phyloP scores from a whole-genome alignment of 92 coral and sea anemone genomes.

The Epizoanthus rinbou region DNA sequence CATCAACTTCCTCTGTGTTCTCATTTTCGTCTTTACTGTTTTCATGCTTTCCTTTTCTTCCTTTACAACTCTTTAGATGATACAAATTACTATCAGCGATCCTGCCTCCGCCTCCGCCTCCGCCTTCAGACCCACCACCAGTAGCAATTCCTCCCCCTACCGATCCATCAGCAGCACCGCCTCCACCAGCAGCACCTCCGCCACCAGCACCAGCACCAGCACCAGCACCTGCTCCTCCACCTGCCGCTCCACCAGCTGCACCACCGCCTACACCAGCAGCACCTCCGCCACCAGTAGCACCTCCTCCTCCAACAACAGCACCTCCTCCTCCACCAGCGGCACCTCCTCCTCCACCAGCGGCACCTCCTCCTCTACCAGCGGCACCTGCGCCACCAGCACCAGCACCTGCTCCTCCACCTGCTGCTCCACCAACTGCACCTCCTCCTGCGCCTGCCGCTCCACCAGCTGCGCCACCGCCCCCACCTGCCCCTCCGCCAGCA shows the following conservation, averaged over 20 bases:
- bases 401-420: not conserved
- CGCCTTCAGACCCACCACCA: constrained; percentile 14
- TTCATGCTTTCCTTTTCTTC: not conserved
- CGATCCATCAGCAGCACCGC: too few species aligned
- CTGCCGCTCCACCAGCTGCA: constrained; percentile 34
- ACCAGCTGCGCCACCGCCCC: not conserved
- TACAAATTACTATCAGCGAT: constrained; percentile 45
- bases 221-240: constrained; percentile 35
- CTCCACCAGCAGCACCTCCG: not conserved
- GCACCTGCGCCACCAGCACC: not conserved
- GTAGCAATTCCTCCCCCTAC: too few species aligned
- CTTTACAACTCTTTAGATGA: not conserved
- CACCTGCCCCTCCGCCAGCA: not conserved
- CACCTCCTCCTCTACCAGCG: constrained; percentile 25
- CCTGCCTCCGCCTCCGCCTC: constrained; percentile 59
- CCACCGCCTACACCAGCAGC: constrained; percentile 29
- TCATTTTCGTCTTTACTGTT: not conserved
- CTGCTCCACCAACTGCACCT: not conserved
- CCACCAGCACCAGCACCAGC: constrained; percentile 4
- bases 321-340: constrained; percentile 13
- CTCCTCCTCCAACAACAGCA: constrained; percentile 32
- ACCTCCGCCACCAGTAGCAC: constrained; percentile 36
- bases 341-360: constrained; percentile 19
- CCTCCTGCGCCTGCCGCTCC: not conserved
- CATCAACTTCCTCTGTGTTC: not conserved